A percentile compares a stretch with the other conserved stretches of the same genome.
phyloP scores from a whole-genome alignment of 2,797 vertebrate species.

The Trematomus bernacchii region DNA sequence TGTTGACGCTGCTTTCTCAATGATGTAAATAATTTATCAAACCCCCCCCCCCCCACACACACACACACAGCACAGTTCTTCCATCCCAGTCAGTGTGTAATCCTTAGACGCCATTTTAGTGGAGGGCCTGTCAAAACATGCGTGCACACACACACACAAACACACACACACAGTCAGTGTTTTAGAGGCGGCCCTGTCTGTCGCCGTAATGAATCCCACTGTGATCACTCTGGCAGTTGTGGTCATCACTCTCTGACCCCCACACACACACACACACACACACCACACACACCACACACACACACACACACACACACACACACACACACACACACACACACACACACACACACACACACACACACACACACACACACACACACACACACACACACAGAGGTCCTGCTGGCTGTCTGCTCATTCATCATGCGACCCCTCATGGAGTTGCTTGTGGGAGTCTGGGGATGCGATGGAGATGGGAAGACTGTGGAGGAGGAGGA shows the following conservation, averaged over 20 bases:
- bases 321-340: conserved; percentile 20
- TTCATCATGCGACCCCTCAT: conserved; percentile 94
- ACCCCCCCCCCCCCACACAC: conserved; percentile 76
- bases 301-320: conserved; percentile 25
- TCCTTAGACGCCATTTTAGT: conserved; percentile 92
- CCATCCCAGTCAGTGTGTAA: conserved; percentile 89
- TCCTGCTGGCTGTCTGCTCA: conserved; percentile 84
- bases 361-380: conserved; percentile 53
- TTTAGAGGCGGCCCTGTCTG: conserved; percentile 90
- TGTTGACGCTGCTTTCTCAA: conserved; percentile 92
- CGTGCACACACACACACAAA: conserved; percentile 35
- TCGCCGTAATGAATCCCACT: conserved; percentile 95
- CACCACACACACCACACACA: conserved; percentile 3
- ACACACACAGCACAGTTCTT: conserved; percentile 90
- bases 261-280: conserved; percentile 57
- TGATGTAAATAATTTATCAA: conserved; percentile 99
- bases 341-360: conserved; percentile 45
- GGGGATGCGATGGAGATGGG: conserved; percentile 86
- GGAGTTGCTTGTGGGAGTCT: conserved; percentile 92
- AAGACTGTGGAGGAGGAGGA: conserved; percentile 72
- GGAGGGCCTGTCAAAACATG: conserved; percentile 85
- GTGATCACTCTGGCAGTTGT: conserved; percentile 88
- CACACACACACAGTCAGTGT: conserved; percentile 67
- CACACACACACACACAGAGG: conserved; percentile 59
- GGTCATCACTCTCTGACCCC: conserved; percentile 92